Evolutionary conservation across 2,113 vertebrate genomes (phyloP).

Genomic region (Phalacrocorax carbo): DNA sequence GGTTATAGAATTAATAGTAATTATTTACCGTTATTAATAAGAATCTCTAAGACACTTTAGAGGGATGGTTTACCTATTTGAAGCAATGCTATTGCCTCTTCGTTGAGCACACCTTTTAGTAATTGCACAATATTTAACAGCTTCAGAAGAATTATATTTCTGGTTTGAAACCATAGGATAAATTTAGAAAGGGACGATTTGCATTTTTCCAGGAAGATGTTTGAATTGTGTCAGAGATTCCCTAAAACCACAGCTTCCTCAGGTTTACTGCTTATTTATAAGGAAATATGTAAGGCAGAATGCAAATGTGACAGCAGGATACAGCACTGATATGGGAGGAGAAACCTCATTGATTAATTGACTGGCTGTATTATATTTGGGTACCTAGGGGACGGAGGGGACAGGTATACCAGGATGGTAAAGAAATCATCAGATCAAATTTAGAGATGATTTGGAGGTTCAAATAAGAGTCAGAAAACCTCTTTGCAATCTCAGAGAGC

Average conservation of each 20-base stretch:
- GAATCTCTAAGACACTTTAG: background rate
- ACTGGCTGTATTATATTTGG: background rate
- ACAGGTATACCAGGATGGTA: background rate
- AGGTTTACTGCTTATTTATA: background rate
- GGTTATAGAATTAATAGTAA: background rate
- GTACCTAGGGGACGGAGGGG: too few relatives aligned
- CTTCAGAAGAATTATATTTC: background rate
- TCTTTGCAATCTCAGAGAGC: background rate
- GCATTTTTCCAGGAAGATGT: background rate
- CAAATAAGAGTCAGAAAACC: background rate
- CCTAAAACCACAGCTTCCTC: background rate
- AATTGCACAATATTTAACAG: background rate
- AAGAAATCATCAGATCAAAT: background rate
- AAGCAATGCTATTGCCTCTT: background rate
- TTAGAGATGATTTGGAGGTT: background rate
- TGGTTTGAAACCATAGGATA: background rate
- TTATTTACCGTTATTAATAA: conserved; percentile 40
- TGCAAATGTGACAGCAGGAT: background rate
- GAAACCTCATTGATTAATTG: background rate
- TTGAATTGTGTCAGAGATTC: background rate
- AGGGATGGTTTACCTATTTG: background rate
- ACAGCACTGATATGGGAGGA: background rate
- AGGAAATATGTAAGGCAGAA: background rate
- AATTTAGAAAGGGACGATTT: background rate
- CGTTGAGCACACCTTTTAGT: background rate